Evolutionary conservation across 1,140 invertebrate genomes (phyloP).

Genomic region (Steinernema feltiae): DNA sequence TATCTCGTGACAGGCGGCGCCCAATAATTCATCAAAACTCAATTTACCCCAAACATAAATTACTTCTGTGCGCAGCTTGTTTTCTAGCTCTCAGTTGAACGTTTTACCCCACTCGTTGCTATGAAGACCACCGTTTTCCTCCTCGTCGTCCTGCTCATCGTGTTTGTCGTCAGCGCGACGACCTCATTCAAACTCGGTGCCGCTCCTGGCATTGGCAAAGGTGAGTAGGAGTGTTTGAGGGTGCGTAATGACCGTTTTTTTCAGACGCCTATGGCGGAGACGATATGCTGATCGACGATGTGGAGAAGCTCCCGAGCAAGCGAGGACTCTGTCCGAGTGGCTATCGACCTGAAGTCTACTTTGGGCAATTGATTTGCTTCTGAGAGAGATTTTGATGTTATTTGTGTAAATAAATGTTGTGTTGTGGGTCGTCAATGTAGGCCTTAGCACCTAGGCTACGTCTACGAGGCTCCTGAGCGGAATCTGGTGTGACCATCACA

Average conservation of each 20-base stretch:
- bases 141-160: background rate
- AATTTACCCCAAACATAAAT: background rate
- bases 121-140: background rate
- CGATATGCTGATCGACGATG: background rate
- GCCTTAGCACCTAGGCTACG: too few species aligned
- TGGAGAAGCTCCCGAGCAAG: background rate
- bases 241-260: background rate
- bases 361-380: background rate
- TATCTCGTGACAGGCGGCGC: too few species aligned
- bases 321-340: background rate
- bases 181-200: background rate
- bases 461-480: too few species aligned
- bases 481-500: too few species aligned
- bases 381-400: too few species aligned
- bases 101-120: background rate
- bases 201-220: background rate
- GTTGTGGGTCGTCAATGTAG: too few species aligned
- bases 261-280: background rate
- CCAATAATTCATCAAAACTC: background rate
- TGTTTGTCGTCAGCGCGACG: background rate
- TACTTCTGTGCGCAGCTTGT: background rate
- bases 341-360: background rate
- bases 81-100: background rate
- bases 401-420: too few species aligned
- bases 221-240: background rate